phyloP scores from a whole-genome alignment of 2,113 vertebrate genomes.

The Gallinago paraguaiae region DNA sequence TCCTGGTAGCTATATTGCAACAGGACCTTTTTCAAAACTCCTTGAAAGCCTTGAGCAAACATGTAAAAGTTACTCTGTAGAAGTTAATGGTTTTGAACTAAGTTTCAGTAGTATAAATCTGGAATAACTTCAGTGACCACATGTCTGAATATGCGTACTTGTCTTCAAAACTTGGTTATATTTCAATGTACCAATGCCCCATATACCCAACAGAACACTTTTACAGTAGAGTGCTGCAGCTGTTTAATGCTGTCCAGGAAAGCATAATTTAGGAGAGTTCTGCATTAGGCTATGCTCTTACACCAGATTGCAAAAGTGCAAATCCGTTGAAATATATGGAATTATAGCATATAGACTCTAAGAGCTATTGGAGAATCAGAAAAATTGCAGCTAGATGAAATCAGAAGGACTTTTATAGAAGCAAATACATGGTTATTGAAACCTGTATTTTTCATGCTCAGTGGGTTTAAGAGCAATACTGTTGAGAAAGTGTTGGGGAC shows the following conservation, averaged over 20 bases:
- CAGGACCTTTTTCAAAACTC: conserved; percentile 2
- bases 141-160: neutral
- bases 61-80: neutral
- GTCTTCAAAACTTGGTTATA: neutral
- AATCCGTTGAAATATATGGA: neutral
- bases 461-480: neutral
- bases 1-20: neutral
- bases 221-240: neutral
- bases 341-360: neutral
- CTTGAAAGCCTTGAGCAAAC: conserved; percentile 9
- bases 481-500: neutral
- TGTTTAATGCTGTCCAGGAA: neutral
- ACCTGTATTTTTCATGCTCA: neutral
- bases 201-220: neutral
- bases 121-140: neutral
- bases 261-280: neutral
- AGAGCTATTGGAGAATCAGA: neutral
- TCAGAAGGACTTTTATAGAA: neutral
- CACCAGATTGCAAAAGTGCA: neutral
- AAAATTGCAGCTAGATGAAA: neutral
- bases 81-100: conserved; percentile 38
- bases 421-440: neutral
- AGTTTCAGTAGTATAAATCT: conserved; percentile 16
- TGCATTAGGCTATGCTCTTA: neutral
- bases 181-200: neutral